phyloP scores from a whole-genome alignment of 37 sponge, comb jelly and placozoan species.

The Oscarella lobularis region DNA sequence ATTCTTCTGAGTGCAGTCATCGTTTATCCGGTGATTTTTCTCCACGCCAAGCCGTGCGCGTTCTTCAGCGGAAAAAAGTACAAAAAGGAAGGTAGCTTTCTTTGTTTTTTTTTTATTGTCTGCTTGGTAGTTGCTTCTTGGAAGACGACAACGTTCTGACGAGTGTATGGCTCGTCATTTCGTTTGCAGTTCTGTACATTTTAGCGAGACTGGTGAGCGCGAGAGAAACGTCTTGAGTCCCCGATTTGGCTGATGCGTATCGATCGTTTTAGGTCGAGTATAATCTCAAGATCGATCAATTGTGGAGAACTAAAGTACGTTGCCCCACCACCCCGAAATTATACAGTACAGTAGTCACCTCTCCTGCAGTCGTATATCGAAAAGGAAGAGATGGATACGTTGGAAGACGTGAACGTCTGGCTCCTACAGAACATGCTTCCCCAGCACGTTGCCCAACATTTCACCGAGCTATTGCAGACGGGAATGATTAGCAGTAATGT shows the following conservation, averaged over 20 bases:
- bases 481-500: not conserved
- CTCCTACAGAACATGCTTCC: slow-evolving; percentile 5
- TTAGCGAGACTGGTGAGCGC: too few species aligned
- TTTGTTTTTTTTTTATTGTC: too few species aligned
- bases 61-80: too few species aligned
- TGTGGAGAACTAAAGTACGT: not conserved
- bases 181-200: too few species aligned
- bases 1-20: not conserved
- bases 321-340: not conserved
- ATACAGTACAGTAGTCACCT: not conserved
- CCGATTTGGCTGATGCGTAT: not conserved
- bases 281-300: not conserved
- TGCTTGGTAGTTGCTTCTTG: too few species aligned
- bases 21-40: not conserved
- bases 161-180: too few species aligned
- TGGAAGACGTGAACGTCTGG: not conserved
- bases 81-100: too few species aligned
- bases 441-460: slow-evolving; percentile 7
- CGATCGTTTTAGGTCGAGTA: not conserved
- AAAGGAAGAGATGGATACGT: not conserved
- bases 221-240: too few species aligned
- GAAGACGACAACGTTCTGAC: too few species aligned
- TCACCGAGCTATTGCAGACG: not conserved
- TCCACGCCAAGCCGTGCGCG: not conserved
- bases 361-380: not conserved